Base-by-base conservation (phyloP, 53 echinoderm and acorn worm genomes). In the Apostichopus leukothele region DNA sequence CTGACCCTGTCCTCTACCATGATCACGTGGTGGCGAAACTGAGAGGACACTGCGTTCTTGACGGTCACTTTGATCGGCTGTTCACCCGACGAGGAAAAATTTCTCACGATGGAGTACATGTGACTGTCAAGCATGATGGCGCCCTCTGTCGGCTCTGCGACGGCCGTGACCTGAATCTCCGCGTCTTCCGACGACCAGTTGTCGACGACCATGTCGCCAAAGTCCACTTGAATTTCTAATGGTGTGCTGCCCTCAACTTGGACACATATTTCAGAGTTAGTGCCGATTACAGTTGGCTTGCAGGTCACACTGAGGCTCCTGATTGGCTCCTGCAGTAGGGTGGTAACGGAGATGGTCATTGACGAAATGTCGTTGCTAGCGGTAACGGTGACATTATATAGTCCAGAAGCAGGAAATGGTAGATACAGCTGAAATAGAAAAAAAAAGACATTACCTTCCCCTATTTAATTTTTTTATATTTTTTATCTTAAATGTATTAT, bases 261-360 rank as follows among this genome's bases (percentile, higher is more conserved):
- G 25, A 96, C 23, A 74, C 76, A 78, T 79, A 94, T 91, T 74
- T 76, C 67, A 4, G 96, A 94, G 27, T 88, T 83, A 7, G 88
- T 68, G 39, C 91, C 91, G 89, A 92, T 83, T 8, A 96, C 85
- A 14, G 93, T 90, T 0, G 93, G 88, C 16, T 51, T 57, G 50
- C 96, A 86, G 55, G 88, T 74, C 5, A 94, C 81, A 74, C 18
- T 86, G 23, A 92, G 88, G 50, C 67, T 83, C 76, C 89, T 61
- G 84, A 99, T 96, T 66, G 99, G 95, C 54, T 94, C 93, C 74
- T 96, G 94, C 13, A 98, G 93, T 53, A 83, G 89, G 6, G 95
- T 94, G 51, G 83, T 74, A 10, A 83, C 88, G 20, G 87, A 55
- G 14, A 67, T 79, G 6, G 79, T 21, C 53, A 86, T 74, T 18